Base-by-base conservation (phyloP, 2,113 vertebrate genomes). In the Orthochromis malagaraziensis region DNA sequence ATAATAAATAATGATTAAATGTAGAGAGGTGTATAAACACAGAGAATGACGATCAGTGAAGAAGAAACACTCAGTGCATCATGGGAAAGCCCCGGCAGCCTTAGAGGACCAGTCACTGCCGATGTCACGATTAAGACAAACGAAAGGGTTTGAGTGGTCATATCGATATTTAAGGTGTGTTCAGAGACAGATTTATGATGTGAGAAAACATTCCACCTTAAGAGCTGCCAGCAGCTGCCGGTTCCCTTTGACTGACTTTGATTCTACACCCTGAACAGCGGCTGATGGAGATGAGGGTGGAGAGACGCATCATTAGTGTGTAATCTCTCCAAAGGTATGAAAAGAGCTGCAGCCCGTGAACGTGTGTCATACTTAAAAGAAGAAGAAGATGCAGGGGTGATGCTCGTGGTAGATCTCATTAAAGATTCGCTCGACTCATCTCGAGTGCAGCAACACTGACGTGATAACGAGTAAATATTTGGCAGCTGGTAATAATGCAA, bases 241-340 rank as follows among this genome's bases (percentile, higher is more conserved):
- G 14, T 3, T 60, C 2, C 57, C 60, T 38, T 38, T 65, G 60
- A 65, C 33, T n/a, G 33, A 38, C 33, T 13, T 65, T 65, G 33
- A 65, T 38, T 38, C 6, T 0, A 65, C 60, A 65, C 31, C 58
- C 58, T 35, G 58, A 12, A n/a, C 31, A 7, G 31, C 35, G 58
- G 58, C 58, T 63, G 58, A 63, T 63, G 58, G 58, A 35, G 58
- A 4, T 35, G 31, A 63, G 58, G 31, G 58, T 63, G 58, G 58
- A 35, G 58, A 63, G 58, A 35, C 2, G 6, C 9, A 0, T 35
- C 31, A 0, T 63, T 35, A 12, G 58, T 35, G 58, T 7, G 58
- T 63, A 35, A 12, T n/a, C 58, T 35, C 33, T 0, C 60, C 33
- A 65, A 65, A 65, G 33, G 16, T 0, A 12, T 63, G 31, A 63